Evolutionary conservation across 2,113 vertebrate species (phyloP).

Genomic region (Calyptommatus sinebrachiatus): DNA sequence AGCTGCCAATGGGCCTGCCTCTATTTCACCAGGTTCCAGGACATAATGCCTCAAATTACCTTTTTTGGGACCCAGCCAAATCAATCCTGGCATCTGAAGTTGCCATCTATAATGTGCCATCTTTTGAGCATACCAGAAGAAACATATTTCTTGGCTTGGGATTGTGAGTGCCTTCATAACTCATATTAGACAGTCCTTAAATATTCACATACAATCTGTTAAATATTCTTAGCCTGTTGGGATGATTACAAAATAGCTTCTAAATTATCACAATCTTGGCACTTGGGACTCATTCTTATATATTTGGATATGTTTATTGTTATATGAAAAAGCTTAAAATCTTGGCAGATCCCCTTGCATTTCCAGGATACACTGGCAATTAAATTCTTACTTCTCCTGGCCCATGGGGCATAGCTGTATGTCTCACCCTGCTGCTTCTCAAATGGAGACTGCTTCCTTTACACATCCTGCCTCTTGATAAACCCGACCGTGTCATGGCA

Average conservation of each 20-base stretch:
- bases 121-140: no score
- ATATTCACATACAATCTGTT: not conserved
- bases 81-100: no score
- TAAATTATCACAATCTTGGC: slow-evolving; percentile 24
- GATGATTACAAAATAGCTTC: slow-evolving; percentile 22
- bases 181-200: no score
- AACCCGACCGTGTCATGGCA: slow-evolving; percentile 27
- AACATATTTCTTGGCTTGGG: no score
- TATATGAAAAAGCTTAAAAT: slow-evolving; percentile 10
- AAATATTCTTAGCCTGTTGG: slow-evolving; percentile 41
- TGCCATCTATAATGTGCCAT: no score
- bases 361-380: slow-evolving; percentile 10
- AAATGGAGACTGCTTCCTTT: slow-evolving; percentile 36
- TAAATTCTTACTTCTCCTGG: not conserved
- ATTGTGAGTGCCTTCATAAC: no score
- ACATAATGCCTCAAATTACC: no score
- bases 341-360: not conserved
- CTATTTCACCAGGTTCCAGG: no score
- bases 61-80: no score
- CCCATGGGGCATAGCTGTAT: not conserved
- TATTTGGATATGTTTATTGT: slow-evolving; percentile 30
- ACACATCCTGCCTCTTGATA: slow-evolving; percentile 31
- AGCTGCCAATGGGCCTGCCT: no score
- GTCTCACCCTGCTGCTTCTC: slow-evolving; percentile 29
- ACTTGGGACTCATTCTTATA: slow-evolving; percentile 29